phyloP scores from a whole-genome alignment of 2,888 invertebrate genomes.

The Iselma pallidipennis region DNA sequence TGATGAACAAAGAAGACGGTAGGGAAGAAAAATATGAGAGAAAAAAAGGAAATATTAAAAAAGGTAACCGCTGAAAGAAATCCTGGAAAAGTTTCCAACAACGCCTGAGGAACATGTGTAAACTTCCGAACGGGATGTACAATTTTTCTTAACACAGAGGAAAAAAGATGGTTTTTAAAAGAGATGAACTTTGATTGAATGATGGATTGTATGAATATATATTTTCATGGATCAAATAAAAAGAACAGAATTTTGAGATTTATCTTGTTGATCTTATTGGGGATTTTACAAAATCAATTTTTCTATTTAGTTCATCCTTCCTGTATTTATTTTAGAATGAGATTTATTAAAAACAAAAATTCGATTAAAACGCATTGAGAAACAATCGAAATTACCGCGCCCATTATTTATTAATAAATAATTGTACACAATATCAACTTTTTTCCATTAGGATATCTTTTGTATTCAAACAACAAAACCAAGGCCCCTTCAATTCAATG shows the following conservation, averaged over 20 bases:
- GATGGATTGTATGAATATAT: constrained; percentile 24
- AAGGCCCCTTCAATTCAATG: constrained; percentile 18
- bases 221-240: too few relatives aligned
- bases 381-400: background rate
- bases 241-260: too few relatives aligned
- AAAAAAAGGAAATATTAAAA: background rate
- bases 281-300: too few relatives aligned
- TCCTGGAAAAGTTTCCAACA: too few relatives aligned
- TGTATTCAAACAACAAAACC: constrained; percentile 8
- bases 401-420: background rate
- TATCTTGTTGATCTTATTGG: too few relatives aligned
- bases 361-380: too few relatives aligned
- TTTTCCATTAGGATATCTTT: background rate
- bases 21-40: background rate
- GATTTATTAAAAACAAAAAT: too few relatives aligned
- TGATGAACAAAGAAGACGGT: background rate
- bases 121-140: constrained; percentile 5
- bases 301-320: too few relatives aligned
- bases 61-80: too few relatives aligned
- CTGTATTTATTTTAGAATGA: too few relatives aligned
- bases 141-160: too few relatives aligned
- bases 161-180: constrained; percentile 17
- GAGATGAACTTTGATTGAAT: constrained; percentile 22
- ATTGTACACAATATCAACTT: background rate
- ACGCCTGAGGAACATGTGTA: constrained; percentile 7